Evolutionary conservation across 2,888 invertebrate species (phyloP), one percentile per base, ranked within the genome.

Genomic region (Blastobasis adustella): DNA sequence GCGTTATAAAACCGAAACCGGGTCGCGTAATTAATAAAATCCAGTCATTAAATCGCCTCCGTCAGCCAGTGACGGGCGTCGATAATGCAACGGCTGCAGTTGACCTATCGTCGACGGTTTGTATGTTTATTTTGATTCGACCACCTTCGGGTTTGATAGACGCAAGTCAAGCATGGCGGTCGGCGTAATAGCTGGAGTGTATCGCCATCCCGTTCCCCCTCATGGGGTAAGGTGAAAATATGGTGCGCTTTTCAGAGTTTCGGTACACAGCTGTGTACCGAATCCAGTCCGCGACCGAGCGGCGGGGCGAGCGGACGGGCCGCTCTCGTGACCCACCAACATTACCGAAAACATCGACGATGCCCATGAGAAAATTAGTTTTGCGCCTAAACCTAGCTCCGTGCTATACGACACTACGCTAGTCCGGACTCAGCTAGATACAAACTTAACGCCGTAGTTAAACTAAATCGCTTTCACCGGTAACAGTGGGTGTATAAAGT

Each of bases 231-330:
- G 66, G 72, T 69, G 61, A 63, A 71, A 71, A 66, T 66, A 64
- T 56, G 62, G 65, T 64, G 63, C 69, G 72, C 73, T 79, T 79
- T 76, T 64, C 23, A 23, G 23, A 23, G 23, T 23, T 23, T 23
- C 23, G 23, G 23, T 23, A 23, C 23, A 23, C 23, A 23, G 23
- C 23, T 23, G 23, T 23, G 23, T 23, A 23, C 23, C 23, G 66
- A 59, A 64, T 79, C 81, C 79, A 85, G 86, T 86, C 80, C 85
- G 87, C 84, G 83, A 66, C 72, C 62, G 72, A 67, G 83, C 85
- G 85, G 83, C 80, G 66, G 65, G 74, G 72, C 71, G 74, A 59
- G 71, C 72, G 80, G 82, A 71, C 63, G 79, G 73, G 60, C 65
- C 57, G 55, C 56, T 69, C 63, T 60, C 53, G 53, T 57, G 46